phyloP scores from a whole-genome alignment of 2,113 vertebrate species.

The Odocoileus virginianus region DNA sequence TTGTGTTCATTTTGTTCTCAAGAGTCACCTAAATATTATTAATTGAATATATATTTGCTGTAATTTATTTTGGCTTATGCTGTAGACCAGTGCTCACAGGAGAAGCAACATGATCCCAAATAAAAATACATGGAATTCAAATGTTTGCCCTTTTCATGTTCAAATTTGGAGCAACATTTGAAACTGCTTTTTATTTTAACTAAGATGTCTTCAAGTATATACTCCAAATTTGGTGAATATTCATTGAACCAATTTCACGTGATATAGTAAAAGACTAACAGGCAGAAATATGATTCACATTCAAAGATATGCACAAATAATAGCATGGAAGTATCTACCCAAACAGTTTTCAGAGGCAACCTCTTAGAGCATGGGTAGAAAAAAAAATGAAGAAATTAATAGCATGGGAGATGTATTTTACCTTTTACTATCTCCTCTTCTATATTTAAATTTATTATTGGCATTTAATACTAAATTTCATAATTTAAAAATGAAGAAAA shows the following conservation, averaged over 20 bases:
- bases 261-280: neutral
- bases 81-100: neutral
- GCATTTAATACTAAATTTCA: neutral
- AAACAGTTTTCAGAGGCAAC: neutral
- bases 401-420: accelerated
- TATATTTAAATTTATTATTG: neutral
- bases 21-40: neutral
- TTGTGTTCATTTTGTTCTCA: neutral
- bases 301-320: neutral
- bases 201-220: neutral
- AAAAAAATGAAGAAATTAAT: neutral
- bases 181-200: neutral
- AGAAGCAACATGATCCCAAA: neutral
- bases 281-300: neutral
- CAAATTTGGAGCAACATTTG: neutral
- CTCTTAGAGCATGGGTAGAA: neutral
- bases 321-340: neutral
- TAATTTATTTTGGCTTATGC: neutral
- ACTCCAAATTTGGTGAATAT: neutral
- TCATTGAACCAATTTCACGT: neutral
- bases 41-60: neutral
- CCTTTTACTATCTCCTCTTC: neutral
- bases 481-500: slow-evolving; percentile 20
- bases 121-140: neutral
- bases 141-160: neutral